phyloP scores from a whole-genome alignment of 2,888 invertebrate genomes.

The Habrosyne pyritoides region DNA sequence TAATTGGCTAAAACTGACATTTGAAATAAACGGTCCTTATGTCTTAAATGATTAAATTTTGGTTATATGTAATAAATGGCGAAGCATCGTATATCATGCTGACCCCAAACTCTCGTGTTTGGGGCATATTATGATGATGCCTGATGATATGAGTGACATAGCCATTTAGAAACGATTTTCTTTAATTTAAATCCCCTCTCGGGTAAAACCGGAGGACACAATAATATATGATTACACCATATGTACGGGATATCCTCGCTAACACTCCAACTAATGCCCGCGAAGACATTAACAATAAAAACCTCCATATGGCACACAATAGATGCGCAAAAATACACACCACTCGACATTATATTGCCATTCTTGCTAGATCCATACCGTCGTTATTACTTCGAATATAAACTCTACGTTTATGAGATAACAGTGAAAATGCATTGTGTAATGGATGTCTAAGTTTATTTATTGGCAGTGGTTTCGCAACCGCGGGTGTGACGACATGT shows the following conservation, averaged over 20 bases:
- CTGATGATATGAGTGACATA: no score
- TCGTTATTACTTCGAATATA: not conserved
- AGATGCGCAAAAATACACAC: slow-evolving; percentile 38
- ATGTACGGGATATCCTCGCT: slow-evolving; percentile 50
- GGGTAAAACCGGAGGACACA: slow-evolving; percentile 26
- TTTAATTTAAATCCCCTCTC: not conserved
- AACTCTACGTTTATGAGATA: slow-evolving; percentile 5
- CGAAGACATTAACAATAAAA: slow-evolving; percentile 69
- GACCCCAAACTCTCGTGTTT: no score
- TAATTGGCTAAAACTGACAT: no score
- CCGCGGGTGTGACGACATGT: slow-evolving; percentile 63
- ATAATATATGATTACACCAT: slow-evolving; percentile 49
- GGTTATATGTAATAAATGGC: no score
- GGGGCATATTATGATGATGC: no score
- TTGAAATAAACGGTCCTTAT: no score
- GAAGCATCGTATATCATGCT: no score
- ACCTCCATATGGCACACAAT: slow-evolving; percentile 55
- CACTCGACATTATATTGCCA: slow-evolving; percentile 36
- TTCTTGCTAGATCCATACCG: slow-evolving; percentile 11
- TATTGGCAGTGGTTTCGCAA: slow-evolving; percentile 45
- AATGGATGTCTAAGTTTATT: slow-evolving; percentile 14
- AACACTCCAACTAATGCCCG: slow-evolving; percentile 65
- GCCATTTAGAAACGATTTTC: no score
- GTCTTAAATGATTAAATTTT: no score
- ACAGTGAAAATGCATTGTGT: not conserved